Base-by-base conservation (phyloP, 2,888 invertebrate genomes). In the Drosophila barbarae region DNA sequence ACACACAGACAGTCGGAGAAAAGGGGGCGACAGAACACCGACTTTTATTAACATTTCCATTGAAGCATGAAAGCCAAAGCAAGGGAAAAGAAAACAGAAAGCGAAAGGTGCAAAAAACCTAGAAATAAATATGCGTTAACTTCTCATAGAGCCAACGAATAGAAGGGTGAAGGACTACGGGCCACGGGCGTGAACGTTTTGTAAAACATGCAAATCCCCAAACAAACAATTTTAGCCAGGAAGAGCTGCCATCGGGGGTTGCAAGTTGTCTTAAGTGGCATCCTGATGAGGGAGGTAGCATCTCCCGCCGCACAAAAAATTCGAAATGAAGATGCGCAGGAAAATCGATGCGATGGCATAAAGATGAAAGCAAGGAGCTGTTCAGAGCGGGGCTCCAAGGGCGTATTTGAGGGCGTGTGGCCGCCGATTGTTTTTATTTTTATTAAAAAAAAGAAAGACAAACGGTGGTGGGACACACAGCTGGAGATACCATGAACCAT, bases 61-160 rank as follows among this genome's bases (percentile, higher is more conserved):
- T 83, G 80, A 52, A 71, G 83, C 80, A 70, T 64, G 66, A 84
- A 84, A 78, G 78, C 78, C 80, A 79, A 23, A 23, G 78, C 63
- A 56, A 65, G 44, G 35, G 21, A 39, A 42, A 41, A 13, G 12
- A 47, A 38, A 46, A 21, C 28, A 50, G 46, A 12, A 15, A 23
- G 46, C 58, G 18, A 58, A 81, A 81, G 81, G 81, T 81, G 85
- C 74, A 68, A 54, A 77, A 76, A 81, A 78, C 52, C 82, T 79
- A 64, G 83, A 85, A 80, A 83, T 81, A 81, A 81, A 81, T 85
- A 84, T 77, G 85, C 85, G 71, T 84, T 84, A 83, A 76, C 85
- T 83, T 80, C 80, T 68, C 79, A 74, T 72, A 84, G 73, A 81
- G 83, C 72, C 30, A 67, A 69, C 53, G 39, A 56, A 42, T 52